Percentiles rank a stretch among this genome's conserved stretches.
Conservation (phyloP, 2,113 vertebrate genomes). For the Pluvialis apricaria region DNA sequence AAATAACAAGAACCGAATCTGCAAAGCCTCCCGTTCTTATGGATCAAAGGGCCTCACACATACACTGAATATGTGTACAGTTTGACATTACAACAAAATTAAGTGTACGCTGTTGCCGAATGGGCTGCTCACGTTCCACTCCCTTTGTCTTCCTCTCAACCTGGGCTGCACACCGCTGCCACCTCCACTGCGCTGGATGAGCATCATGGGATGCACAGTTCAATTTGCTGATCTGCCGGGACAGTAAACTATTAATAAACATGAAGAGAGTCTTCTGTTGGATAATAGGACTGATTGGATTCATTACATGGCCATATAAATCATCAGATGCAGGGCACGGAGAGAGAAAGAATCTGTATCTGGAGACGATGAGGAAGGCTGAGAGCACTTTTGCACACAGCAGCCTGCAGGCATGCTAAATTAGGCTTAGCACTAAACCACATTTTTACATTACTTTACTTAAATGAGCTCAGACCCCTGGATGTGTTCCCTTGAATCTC, state of each 20-base stretch:
- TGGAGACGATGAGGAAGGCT: constrained; percentile 33
- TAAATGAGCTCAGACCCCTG: background rate
- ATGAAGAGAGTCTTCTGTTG: constrained; percentile 18
- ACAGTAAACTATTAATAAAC: constrained; percentile 30
- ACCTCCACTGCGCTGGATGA: rapidly evolving
- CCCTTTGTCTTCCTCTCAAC: background rate
- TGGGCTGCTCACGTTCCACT: rapidly evolving
- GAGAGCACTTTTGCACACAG: background rate
- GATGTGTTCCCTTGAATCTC: background rate
- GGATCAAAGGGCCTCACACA: background rate
- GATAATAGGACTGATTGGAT: constrained; percentile 10
- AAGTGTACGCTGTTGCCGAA: background rate
- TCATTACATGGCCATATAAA: constrained; percentile 10
- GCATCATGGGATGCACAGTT: background rate
- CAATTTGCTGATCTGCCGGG: background rate
- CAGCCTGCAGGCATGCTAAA: constrained; percentile 27
- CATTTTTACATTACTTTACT: background rate
- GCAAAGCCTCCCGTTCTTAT: background rate
- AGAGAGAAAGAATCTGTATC: background rate
- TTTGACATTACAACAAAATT: background rate
- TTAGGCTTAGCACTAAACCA: constrained; percentile 15
- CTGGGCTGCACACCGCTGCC: background rate
- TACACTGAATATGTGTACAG: background rate
- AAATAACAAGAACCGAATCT: background rate
- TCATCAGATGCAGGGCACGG: background rate